A percentile compares a stretch with the other conserved stretches of the same genome.
phyloP scores from a whole-genome alignment of 2,797 vertebrate species.

The Allobates femoralis region DNA sequence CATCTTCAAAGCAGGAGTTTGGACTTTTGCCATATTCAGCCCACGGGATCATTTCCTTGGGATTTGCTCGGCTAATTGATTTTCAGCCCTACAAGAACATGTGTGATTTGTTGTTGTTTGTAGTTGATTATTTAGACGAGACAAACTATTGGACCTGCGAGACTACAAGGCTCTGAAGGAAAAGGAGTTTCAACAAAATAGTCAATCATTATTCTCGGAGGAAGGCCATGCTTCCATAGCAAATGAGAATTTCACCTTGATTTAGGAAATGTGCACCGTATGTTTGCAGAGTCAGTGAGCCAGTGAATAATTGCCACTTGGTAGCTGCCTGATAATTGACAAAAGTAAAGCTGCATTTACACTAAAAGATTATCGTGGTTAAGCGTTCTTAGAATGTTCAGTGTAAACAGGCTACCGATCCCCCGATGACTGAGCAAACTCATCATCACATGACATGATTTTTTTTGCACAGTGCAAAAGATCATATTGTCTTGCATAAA shows the following conservation, averaged over 20 bases:
- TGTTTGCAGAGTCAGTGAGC: neutral
- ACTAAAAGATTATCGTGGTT: too few species aligned
- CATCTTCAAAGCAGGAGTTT: conserved; percentile 40
- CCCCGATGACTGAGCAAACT: too few species aligned
- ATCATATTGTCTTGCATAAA: too few species aligned
- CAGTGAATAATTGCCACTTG: neutral
- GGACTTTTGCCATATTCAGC: conserved; percentile 55
- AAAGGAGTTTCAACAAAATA: conserved; percentile 8
- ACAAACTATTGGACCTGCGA: conserved; percentile 4
- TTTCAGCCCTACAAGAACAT: conserved; percentile 58
- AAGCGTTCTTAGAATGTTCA: too few species aligned
- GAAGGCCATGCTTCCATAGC: neutral
- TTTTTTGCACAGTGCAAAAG: too few species aligned
- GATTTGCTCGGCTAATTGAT: conserved; percentile 58
- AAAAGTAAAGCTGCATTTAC: neutral
- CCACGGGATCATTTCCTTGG: conserved; percentile 40
- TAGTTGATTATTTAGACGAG: conserved; percentile 39
- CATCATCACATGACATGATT: too few species aligned
- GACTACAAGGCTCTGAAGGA: neutral
- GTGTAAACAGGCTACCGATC: too few species aligned
- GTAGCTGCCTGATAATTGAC: neutral
- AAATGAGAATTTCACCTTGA: neutral
- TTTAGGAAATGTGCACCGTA: neutral
- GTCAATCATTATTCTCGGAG: neutral
- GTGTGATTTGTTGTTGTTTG: conserved; percentile 50